Base-by-base conservation (phyloP, 2,113 vertebrate genomes). In the Ammodytes dubius region DNA sequence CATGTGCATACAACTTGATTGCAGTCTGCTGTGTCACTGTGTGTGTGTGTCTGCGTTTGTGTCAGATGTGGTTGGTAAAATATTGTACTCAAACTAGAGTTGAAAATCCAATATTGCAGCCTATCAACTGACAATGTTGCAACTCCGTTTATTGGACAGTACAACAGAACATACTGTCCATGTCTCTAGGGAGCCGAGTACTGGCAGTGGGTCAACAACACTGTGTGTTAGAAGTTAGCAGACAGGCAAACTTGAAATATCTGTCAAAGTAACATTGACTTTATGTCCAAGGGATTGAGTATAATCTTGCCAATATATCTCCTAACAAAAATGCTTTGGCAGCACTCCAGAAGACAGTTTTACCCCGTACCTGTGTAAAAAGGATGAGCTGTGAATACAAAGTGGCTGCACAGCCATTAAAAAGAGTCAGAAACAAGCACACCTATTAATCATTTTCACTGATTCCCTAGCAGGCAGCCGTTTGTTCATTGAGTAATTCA, bases 381-480 rank as follows among this genome's bases (percentile, higher is more conserved):
- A 69, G 53, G 87, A 92, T 77, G 78, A 83, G 74, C 80, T 75
- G 79, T 80, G 92, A 92, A 93, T 89, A 85, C 82, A 87, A 74
- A 93, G 75, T 27, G 74, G 84, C 66, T 50, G 59, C 74, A 69
- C 66, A 37, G 70, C 78, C 85, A 77, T 92, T 92, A 90, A 79
- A 59, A 78, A 60, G 79, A 75, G 83, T 74, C 78, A 46, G 60
- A 79, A 87, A 87, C 75, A 85, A 84, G 84, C 70, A 59, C 54
- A 27, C 1, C 87, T 74, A 94, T 93, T 88, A 89, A 93, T 94
- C 91, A 93, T 85, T 64, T 70, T 82, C 85, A 79, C 77, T 64
- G 70, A 82, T 85, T 92, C 83, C 89, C 63, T 56, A 72, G 64
- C 82, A 81, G 61, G 75, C 72, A 87, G 91, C 83, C 84, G 92